Evolutionary conservation across 2,797 vertebrate species (phyloP), one percentile per base, ranked within the genome.

Genomic region (Sebastiscus tertius): DNA sequence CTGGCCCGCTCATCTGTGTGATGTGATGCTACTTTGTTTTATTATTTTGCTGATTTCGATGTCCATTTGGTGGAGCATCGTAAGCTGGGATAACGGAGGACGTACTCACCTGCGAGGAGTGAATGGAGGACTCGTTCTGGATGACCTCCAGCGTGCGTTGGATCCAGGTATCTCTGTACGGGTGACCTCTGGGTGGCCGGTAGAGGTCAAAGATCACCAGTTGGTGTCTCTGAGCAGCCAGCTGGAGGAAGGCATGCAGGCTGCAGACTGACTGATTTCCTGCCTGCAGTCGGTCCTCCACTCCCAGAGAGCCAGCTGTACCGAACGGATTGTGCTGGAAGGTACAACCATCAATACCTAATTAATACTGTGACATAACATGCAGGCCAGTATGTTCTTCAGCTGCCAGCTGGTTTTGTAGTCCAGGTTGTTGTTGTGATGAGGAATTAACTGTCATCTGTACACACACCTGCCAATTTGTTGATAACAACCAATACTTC

Each of bases 181-280:
- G 97, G 82, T 99, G 97, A 4, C 86, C 92, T 58, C 9, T 76
- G 68, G 97, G 96, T 3, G 97, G 97, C 0, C 92, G 89, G 86
- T 96, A 93, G 77, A 98, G 96, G 92, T 98, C 97, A 84, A 99
- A 98, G 86, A 98, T 95, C 89, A 99, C 96, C 81, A 95, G 67
- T 58, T 96, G 96, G 56, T 93, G 84, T 18, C 92, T 90, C 22
- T 80, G 89, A 20, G 95, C 92, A 3, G 97, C 97, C 10, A 99
- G 92, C 87, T 93, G 86, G 81, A 99, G 94, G 81, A 97, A 96
- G 66, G 93, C 91, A 65, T 77, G 91, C 73, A 99, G 91, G 69
- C 90, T 96, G 88, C 94, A 96, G 56, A 98, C 87, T 0, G 92
- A 91, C 91, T 98, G 97, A 79, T 96, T 96, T 64, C 64, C 89